Conservation (phyloP, 2,797 vertebrate genomes). For the Myotis findleyi region DNA sequence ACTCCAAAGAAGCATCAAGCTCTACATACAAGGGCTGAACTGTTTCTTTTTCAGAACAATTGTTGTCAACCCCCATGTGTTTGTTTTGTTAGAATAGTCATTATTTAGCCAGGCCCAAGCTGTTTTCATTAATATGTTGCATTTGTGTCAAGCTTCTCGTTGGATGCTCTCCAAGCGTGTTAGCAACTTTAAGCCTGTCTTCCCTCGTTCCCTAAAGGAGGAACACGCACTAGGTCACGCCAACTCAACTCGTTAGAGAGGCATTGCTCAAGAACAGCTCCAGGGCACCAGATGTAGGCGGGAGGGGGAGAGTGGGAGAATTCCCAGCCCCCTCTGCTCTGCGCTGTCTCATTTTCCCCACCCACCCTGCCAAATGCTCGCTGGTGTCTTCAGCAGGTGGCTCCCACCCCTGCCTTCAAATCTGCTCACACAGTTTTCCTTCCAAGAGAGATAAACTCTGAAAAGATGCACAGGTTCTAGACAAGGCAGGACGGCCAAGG, state of each 20-base stretch:
- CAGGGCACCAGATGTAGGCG: constrained; percentile 52
- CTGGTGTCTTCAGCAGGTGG: constrained; percentile 72
- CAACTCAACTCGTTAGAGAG: constrained; percentile 59
- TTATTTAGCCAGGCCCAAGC: constrained; percentile 54
- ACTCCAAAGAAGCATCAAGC: constrained; percentile 15
- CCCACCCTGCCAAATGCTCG: constrained; percentile 80
- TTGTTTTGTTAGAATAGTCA: constrained; percentile 63
- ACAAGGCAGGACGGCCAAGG: not conserved
- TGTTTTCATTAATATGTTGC: constrained; percentile 55
- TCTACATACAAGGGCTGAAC: not conserved
- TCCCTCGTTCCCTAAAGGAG: constrained; percentile 63
- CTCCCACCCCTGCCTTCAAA: constrained; percentile 70
- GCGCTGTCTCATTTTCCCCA: constrained; percentile 63
- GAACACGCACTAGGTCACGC: constrained; percentile 59
- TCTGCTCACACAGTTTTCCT: constrained; percentile 60
- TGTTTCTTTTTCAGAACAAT: constrained; percentile 44
- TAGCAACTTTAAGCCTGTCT: constrained; percentile 64
- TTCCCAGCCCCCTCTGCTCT: constrained; percentile 42
- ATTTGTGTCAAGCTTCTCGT: constrained; percentile 62
- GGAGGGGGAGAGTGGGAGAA: constrained; percentile 48
- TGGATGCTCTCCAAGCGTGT: constrained; percentile 61
- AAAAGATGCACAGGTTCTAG: constrained; percentile 50
- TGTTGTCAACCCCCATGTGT: constrained; percentile 23
- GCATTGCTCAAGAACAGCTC: constrained; percentile 70
- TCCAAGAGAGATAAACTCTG: constrained; percentile 42